Conservation (phyloP, 2,888 invertebrate species). For the Drosophila eohydei region DNA sequence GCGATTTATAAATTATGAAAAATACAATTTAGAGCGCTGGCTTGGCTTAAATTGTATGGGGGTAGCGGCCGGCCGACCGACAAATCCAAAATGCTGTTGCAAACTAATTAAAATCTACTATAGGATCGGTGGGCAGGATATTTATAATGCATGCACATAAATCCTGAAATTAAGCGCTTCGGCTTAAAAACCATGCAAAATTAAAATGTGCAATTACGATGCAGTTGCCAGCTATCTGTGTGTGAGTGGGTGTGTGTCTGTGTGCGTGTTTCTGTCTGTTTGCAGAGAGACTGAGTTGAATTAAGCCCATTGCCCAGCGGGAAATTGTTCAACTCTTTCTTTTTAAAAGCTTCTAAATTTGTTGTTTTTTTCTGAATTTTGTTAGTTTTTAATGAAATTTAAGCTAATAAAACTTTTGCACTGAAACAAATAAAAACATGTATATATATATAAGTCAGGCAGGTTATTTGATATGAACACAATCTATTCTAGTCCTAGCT, state of each 20-base stretch:
- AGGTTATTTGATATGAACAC: background rate
- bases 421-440: background rate
- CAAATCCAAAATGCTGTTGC: constrained; percentile 57
- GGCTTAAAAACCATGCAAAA: constrained; percentile 65
- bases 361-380: background rate
- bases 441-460: background rate
- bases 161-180: constrained; percentile 62
- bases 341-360: constrained; percentile 1
- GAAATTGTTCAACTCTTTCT: constrained; percentile 8
- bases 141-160: constrained; percentile 72
- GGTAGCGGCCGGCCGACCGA: constrained; percentile 9
- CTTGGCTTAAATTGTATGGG: constrained; percentile 16
- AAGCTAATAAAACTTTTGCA: background rate
- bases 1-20: constrained; percentile 50
- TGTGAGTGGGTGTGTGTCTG: background rate
- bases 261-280: background rate
- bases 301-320: constrained; percentile 15
- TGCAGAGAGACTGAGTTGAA: constrained; percentile 2
- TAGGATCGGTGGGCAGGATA: constrained; percentile 47
- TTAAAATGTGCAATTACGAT: constrained; percentile 68
- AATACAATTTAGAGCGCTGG: constrained; percentile 43
- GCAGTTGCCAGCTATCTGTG: constrained; percentile 29
- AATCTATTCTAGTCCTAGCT: background rate
- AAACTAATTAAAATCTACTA: constrained; percentile 66
- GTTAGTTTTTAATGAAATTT: background rate